phyloP scores from a whole-genome alignment of 2,797 vertebrate species.

The Tangara arthus region DNA sequence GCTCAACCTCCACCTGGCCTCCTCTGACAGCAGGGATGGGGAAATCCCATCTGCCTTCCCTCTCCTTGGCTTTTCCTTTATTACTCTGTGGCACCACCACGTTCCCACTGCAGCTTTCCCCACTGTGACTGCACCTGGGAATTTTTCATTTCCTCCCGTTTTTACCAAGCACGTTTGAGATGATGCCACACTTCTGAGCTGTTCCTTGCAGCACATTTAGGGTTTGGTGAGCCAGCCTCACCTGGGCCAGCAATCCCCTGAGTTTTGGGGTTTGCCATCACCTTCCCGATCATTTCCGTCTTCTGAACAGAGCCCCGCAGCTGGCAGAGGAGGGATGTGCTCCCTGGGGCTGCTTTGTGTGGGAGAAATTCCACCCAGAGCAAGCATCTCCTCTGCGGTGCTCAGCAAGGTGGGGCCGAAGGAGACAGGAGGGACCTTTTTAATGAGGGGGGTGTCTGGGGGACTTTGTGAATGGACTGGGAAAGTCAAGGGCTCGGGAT shows the following conservation, averaged over 20 bases:
- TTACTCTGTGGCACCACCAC: rapidly evolving
- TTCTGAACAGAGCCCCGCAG: not conserved
- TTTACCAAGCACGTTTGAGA: not conserved
- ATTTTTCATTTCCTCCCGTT: not conserved
- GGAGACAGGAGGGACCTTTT: not conserved
- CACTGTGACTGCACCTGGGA: not conserved
- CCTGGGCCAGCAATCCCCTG: not conserved
- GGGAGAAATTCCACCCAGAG: not conserved
- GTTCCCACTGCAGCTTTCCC: not conserved
- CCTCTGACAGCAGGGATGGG: not conserved
- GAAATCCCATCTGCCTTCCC: not conserved
- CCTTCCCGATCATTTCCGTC: not conserved
- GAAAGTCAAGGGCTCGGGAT: slow-evolving; percentile 44
- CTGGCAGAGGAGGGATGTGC: not conserved
- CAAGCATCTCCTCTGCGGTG: not conserved
- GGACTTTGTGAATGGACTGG: slow-evolving; percentile 50
- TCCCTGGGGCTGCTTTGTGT: not conserved
- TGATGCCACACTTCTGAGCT: rapidly evolving
- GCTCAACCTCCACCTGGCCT: rapidly evolving
- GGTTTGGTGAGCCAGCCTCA: rapidly evolving
- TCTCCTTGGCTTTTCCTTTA: not conserved
- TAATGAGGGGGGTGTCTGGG: not conserved
- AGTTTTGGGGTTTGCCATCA: not conserved
- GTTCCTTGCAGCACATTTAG: not conserved
- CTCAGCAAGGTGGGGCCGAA: not conserved